Conservation (phyloP, 2,888 invertebrate genomes). For the Dicranocentrus wangi region DNA sequence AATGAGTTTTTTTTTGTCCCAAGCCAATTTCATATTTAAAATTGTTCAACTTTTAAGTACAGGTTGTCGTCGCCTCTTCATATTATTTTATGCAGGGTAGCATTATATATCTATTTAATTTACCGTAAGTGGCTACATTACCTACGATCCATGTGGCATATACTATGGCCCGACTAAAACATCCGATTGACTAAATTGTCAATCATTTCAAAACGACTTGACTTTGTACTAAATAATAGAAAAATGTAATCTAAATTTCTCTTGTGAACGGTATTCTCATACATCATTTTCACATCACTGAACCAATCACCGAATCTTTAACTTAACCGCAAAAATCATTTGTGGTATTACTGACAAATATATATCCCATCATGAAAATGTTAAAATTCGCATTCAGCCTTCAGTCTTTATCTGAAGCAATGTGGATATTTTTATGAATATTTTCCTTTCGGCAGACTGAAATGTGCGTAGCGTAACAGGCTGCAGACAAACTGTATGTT, state of each 20-base stretch:
- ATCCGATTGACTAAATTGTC: too few species aligned
- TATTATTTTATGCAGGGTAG: too few species aligned
- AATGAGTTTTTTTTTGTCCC: too few species aligned
- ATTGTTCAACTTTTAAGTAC: too few species aligned
- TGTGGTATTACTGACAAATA: not conserved
- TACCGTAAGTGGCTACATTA: too few species aligned
- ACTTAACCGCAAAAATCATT: conserved; percentile 10
- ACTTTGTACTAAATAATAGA: not conserved
- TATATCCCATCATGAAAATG: not conserved
- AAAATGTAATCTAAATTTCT: conserved; percentile 9
- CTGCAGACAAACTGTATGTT: too few species aligned
- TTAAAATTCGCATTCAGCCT: not conserved
- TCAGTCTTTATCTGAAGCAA: not conserved
- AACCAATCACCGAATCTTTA: not conserved
- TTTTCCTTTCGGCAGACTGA: conserved; percentile 10
- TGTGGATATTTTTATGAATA: not conserved
- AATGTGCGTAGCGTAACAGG: conserved; percentile 6
- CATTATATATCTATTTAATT: too few species aligned
- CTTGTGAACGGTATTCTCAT: not conserved
- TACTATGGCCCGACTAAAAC: too few species aligned
- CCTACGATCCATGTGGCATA: too few species aligned
- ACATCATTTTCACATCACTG: conserved; percentile 12
- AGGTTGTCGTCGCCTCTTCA: too few species aligned
- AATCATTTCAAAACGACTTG: too few species aligned
- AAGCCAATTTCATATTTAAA: too few species aligned